Base-by-base conservation (phyloP, 2,113 vertebrate genomes). In the Sturnus vulgaris region DNA sequence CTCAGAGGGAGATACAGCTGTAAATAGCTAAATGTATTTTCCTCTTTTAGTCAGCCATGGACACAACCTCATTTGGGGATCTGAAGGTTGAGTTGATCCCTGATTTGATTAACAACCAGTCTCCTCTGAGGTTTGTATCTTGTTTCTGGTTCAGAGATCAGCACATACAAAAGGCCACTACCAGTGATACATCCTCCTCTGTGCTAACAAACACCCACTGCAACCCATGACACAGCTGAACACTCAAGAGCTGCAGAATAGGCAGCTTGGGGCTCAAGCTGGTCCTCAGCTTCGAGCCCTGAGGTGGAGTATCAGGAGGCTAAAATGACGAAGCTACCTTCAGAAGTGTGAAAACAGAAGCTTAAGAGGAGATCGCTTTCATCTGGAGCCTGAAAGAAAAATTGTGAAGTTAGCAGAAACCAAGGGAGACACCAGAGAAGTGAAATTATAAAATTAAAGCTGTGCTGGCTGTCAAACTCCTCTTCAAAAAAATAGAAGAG, bases 361-460 rank as follows among this genome's bases (percentile, higher is more conserved):
- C 77, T 81, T 53, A 40, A 77, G 66, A 96, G 80, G 95, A 95
- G 95, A 97, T 86, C 15, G 15, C 81, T 91, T 97, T 92, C 88
- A 96, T 90, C 60, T 88, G 56, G 69, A 96, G 88, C 73, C 90
- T 87, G 76, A 82, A 88, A 96, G 95, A 97, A 92, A 93, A 96
- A 96, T 85, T 57, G 49, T 91, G 95, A 97, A 95, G 94, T 85
- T 93, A 96, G 73, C 82, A 96, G 87, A 93, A 96, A 96, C 39
- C 33, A 30, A 96, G 76, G 96, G 95, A 96, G 82, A 82, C 93
- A 92, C 87, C 92, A 93, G 87, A 93, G 87, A 97, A 96, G 53
- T 69, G 87, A 95, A 95, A 86, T 85, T 82, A 88, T 85, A 92
- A 89, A 96, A 97, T 93, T 92, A 96, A 97, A 96, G 85, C 77